Evolutionary conservation across 2,113 vertebrate genomes (phyloP).

Genomic region (Heterotilapia buettikoferi): DNA sequence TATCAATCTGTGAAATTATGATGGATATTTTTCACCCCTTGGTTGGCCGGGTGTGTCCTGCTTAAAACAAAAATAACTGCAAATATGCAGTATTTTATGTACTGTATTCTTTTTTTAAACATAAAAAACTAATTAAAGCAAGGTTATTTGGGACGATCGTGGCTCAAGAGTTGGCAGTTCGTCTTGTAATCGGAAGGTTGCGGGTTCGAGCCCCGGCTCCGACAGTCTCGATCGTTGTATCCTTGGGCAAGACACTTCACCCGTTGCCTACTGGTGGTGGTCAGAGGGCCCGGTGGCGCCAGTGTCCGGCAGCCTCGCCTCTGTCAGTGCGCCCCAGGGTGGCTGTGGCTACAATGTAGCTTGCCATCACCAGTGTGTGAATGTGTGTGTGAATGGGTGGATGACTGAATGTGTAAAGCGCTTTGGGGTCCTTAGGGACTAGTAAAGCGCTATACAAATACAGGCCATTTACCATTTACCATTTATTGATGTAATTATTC

Average conservation of each 20-base stretch:
- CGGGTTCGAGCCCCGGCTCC: accelerated
- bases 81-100: not conserved
- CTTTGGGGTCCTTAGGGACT: no score
- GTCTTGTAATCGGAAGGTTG: no score
- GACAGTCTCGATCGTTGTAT: accelerated
- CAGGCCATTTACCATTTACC: no score
- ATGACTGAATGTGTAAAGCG: no score
- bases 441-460: no score
- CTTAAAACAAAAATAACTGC: not conserved
- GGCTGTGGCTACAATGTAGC: no score
- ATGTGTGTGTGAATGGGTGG: no score
- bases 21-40: not conserved
- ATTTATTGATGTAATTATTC: not conserved
- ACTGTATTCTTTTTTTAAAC: not conserved
- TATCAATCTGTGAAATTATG: not conserved
- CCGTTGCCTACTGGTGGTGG: accelerated
- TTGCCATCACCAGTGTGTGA: no score
- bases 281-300: no score
- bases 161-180: accelerated
- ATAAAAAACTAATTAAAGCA: not conserved
- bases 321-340: no score
- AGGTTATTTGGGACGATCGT: accelerated
- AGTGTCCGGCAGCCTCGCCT: no score
- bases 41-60: not conserved
- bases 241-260: no score